phyloP scores from a whole-genome alignment of 1,140 invertebrate species.

The Ips nitidus region DNA sequence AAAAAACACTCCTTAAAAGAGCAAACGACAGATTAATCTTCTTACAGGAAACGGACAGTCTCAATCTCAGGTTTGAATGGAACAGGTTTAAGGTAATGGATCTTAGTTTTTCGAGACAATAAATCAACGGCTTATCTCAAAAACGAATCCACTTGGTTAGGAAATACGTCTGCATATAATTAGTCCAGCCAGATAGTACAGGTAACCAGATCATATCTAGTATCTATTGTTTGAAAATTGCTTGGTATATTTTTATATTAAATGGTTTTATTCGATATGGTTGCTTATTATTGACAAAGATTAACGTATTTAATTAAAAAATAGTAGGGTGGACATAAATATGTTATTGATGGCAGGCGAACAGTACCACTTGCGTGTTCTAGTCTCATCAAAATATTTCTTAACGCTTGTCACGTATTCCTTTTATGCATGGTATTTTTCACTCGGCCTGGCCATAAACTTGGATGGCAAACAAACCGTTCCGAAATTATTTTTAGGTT shows the following conservation, averaged over 20 bases:
- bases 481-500: neutral
- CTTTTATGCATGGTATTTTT: neutral
- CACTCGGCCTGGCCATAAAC: no score
- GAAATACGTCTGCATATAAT: slow-evolving; percentile 6
- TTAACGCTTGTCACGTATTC: neutral
- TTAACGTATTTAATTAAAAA: no score
- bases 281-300: neutral
- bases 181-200: neutral
- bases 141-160: slow-evolving; percentile 8
- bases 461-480: no score
- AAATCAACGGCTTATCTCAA: slow-evolving; percentile 9
- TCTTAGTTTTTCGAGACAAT: slow-evolving; percentile 7
- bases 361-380: neutral
- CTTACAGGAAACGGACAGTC: neutral
- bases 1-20: neutral
- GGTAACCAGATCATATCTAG: slow-evolving; percentile 2
- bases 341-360: no score
- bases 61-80: neutral
- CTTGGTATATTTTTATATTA: neutral
- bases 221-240: neutral
- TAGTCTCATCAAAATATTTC: slow-evolving; percentile 2
- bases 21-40: neutral
- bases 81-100: slow-evolving; percentile 6
- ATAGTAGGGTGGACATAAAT: no score
- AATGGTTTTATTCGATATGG: no score